Evolutionary conservation across 2,797 vertebrate genomes (phyloP), one percentile per base, ranked within the genome.

Genomic region (Austrolebias charrua): DNA sequence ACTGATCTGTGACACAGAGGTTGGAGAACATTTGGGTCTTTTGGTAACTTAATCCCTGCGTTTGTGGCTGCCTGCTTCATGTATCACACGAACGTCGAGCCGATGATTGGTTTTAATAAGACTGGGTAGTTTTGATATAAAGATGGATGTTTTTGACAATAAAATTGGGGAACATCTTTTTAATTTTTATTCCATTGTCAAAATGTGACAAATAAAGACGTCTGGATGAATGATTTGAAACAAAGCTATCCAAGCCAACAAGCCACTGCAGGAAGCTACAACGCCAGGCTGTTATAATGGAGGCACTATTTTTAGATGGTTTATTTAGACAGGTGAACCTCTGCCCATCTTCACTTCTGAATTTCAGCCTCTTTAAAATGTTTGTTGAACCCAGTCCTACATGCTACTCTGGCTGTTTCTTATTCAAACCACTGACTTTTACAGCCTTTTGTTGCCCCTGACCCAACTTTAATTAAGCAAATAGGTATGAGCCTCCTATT

Each of bases 41-140:
- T 57, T 1, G 4, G 79, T 82, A 79, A 87, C 75, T 84, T 69
- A 64, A 76, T 63, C 63, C 55, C 38, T 4, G 66, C 69, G 76
- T 83, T 73, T 71, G 79, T 60, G 49, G 16, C 60, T 6, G 20
- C 57, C 31, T 45, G 15, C 44, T 50, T 45, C 40, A 20, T 48
- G 57, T 33, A 58, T 69, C 31, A 60, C 33, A 60, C 31, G 64
- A 48, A 72, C 49, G 61, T 13, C 64, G 13, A 56, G 35, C 69
- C 46, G n/a, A 69, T 51, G 55, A 11, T 52, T 38, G 51, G n/a
- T 40, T 69, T 35, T 29, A 61, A 66, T 31, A 19, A 8, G 45
- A 29, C 28, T 19, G 28, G 16, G 31, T 48, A 15, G 6, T 60
- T 63, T 67, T 35, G 2, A 14, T 19, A 64, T 66, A 54, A 66